phyloP scores from a whole-genome alignment of 2,113 vertebrate genomes.

The Amia ocellicauda region DNA sequence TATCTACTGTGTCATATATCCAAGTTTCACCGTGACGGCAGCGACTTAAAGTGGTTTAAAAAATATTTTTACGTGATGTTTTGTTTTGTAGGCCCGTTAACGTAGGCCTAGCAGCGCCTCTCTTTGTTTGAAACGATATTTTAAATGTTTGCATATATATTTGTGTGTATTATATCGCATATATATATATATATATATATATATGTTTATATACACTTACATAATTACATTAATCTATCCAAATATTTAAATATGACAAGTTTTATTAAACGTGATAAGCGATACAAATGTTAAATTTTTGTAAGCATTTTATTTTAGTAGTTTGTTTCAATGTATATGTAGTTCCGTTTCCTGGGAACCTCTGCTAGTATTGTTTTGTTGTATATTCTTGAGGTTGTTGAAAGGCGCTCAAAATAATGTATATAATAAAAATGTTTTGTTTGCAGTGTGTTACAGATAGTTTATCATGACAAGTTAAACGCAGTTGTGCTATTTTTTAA shows the following conservation, averaged over 20 bases:
- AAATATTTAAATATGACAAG: neutral
- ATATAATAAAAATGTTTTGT: no score
- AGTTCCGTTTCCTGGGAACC: constrained; percentile 26
- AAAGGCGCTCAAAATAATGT: neutral
- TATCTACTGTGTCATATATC: neutral
- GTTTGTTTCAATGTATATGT: constrained; percentile 12
- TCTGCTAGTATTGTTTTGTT: neutral
- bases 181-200: neutral
- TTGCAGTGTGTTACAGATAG: no score
- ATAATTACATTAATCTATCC: neutral
- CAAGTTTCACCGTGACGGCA: neutral
- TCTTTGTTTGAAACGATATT: constrained; percentile 21
- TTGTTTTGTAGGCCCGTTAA: constrained; percentile 17
- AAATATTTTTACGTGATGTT: neutral
- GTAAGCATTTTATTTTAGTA: neutral
- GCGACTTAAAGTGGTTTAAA: neutral
- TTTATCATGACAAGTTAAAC: no score
- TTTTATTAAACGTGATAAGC: neutral
- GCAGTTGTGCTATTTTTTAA: no score
- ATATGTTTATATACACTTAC: no score
- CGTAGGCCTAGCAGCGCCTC: constrained; percentile 8
- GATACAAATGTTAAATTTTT: neutral
- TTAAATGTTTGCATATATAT: neutral
- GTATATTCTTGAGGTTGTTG: neutral
- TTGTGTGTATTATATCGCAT: neutral